phyloP scores from a whole-genome alignment of 2,888 invertebrate genomes.

The Prosapia bicincta region DNA sequence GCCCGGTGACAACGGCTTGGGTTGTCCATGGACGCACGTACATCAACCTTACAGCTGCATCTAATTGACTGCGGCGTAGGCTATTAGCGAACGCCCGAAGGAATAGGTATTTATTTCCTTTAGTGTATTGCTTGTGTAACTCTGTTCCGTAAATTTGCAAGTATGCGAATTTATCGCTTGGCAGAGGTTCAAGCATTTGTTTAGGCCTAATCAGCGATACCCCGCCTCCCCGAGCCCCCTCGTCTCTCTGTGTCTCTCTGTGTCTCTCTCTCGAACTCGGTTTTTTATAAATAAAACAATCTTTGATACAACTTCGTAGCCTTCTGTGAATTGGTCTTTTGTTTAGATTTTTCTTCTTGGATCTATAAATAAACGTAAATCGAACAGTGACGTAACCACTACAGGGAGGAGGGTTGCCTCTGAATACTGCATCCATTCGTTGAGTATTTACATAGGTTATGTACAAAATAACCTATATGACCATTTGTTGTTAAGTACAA shows the following conservation, averaged over 20 bases:
- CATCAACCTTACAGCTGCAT: neutral
- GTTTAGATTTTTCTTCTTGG: neutral
- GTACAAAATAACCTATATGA: too few species aligned
- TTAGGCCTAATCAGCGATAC: neutral
- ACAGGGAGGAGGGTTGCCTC: too few species aligned
- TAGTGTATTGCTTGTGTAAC: neutral
- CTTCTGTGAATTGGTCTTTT: neutral
- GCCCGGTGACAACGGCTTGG: neutral
- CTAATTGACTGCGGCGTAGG: neutral
- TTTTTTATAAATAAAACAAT: neutral
- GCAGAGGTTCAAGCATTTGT: neutral
- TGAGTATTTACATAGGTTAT: too few species aligned
- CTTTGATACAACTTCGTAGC: neutral
- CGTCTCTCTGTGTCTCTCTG: too few species aligned
- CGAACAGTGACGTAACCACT: too few species aligned
- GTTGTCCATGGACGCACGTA: neutral
- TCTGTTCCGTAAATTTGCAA: neutral
- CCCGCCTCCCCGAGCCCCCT: neutral
- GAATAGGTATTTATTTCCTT: neutral
- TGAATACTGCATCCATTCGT: too few species aligned
- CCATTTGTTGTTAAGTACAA: too few species aligned
- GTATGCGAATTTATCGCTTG: neutral
- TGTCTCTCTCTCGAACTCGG: neutral
- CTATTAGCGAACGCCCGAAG: neutral
- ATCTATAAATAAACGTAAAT: neutral